Evolutionary conservation across 2,113 vertebrate species (phyloP).

Genomic region (Sardina pilchardus): DNA sequence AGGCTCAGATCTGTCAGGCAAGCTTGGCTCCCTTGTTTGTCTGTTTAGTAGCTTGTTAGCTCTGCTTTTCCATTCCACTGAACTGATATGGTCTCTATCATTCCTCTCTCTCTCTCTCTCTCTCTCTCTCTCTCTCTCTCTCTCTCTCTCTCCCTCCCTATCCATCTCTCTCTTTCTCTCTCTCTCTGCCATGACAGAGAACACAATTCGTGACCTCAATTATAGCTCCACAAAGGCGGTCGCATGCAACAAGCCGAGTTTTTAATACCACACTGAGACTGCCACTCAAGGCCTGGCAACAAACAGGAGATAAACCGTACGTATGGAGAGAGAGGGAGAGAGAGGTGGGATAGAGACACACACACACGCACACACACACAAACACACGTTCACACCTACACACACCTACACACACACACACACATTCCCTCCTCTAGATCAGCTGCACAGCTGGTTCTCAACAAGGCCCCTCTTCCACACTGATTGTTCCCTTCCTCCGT

Average conservation of each 20-base stretch:
- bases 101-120: neutral
- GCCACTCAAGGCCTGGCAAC: neutral
- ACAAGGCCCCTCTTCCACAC: neutral
- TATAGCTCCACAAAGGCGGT: neutral
- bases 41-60: constrained; percentile 12
- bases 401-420: no score
- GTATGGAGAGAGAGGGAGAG: no score
- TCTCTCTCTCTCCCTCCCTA: neutral
- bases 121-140: neutral
- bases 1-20: neutral
- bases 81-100: neutral
- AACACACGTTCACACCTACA: neutral
- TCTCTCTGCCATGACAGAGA: neutral
- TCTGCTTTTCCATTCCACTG: neutral
- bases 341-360: neutral
- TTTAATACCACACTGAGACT: neutral
- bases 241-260: neutral
- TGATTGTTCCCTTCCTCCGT: neutral
- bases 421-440: no score
- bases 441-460: neutral
- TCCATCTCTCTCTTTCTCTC: neutral
- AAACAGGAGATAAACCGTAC: neutral
- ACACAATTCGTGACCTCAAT: neutral
- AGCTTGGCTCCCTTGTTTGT: neutral
- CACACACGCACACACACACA: neutral